Evolutionary conservation across 2,888 invertebrate species (phyloP), one percentile per base, ranked within the genome.

Genomic region (Thecocarcelia acutangulata): DNA sequence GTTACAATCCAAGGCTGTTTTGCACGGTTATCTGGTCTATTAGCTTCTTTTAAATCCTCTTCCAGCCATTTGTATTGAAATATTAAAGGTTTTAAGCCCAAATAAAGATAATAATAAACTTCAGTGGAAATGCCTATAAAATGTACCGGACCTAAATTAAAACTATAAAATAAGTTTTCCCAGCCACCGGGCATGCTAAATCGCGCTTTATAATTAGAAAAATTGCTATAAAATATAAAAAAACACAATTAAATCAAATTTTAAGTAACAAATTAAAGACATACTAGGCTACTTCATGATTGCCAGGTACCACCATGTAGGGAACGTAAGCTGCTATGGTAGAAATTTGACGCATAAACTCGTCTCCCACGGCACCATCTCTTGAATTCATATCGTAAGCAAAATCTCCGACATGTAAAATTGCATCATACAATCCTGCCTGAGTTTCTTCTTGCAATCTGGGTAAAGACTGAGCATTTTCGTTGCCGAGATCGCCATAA

Each of bases 401-500:
- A 91, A 98, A 97, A 92, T 98, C 98, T 0, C 97, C 97, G 50
- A 97, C 96, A 91, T 98, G 98, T 69, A 98, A 92, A 70, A 97
- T 93, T 73, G 96, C 94, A 92, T 98, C 97, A 90, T 97, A 97
- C 88, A 94, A 90, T 11, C 94, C 95, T 52, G 93, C 92, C 87
- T 97, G 95, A 0, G 96, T 93, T 87, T 98, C 97, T 86, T 95
- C 93, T 91, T 97, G 97, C 8, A 99, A 91, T 83, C 96, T 93
- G 0, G 95, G 93, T 70, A 98, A 92, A 0, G 98, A 96, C 91
- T 93, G 91, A 1, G 97, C 97, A 91, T 98, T 98, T 85, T 94
- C 94, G 89, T 96, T 96, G 37, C 98, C 98, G 95, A 99, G 94
- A 90, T 98, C 98, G 0, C 98, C 98, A 88, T 94, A 98, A 85